Evolutionary conservation across 2,888 invertebrate species (phyloP).

Genomic region (Omphaloscelis lunosa): DNA sequence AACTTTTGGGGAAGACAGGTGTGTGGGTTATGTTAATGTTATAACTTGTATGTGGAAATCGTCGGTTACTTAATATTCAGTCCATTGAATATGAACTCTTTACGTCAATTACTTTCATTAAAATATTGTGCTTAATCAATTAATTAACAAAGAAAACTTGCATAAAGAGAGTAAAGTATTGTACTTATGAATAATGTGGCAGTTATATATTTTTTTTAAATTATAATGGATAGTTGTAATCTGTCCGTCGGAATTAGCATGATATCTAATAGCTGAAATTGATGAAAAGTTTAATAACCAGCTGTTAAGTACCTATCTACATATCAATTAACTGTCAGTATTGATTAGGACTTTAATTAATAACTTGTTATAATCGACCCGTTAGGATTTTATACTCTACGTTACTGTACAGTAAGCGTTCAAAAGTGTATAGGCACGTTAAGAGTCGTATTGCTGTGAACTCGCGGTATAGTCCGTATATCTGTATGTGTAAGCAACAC

Average conservation of each 20-base stretch:
- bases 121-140: constrained; percentile 30
- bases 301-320: background rate
- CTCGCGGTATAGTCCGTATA: no score
- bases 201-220: background rate
- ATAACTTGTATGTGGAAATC: constrained; percentile 6
- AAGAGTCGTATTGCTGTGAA: no score
- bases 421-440: no score
- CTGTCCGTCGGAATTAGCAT: constrained; percentile 5
- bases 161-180: constrained; percentile 9
- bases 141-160: background rate
- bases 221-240: background rate
- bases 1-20: background rate
- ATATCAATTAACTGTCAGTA: background rate
- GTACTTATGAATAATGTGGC: background rate
- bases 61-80: constrained; percentile 1
- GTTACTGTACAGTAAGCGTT: no score
- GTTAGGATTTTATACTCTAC: background rate
- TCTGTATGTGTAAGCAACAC: no score
- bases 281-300: background rate
- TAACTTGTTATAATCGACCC: background rate
- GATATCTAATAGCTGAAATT: background rate
- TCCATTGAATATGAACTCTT: constrained; percentile 18
- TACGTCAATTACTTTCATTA: constrained; percentile 40
- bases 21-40: background rate
- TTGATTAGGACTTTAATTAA: background rate